Evolutionary conservation across 2,113 vertebrate genomes (phyloP), one percentile per base, ranked within the genome.

Genomic region (Eclectus roratus): DNA sequence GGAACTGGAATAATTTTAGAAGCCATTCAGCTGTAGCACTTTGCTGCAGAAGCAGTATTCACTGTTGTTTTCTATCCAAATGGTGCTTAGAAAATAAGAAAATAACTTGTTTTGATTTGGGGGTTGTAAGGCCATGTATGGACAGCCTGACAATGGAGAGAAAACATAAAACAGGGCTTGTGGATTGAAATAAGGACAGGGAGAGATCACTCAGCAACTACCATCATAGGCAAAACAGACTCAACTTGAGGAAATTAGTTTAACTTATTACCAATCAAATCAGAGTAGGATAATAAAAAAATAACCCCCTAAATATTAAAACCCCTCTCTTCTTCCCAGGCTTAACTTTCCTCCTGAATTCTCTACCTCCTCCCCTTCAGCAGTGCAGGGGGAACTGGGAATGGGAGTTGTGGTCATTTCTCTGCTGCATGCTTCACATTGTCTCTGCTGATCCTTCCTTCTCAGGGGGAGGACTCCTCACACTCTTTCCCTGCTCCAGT

Each of bases 1-100:
- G 50, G 65, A 92, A 89, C 35, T 85, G 74, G 63, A 81, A 91
- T 77, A 91, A 94, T 89, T 93, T 92, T 90, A 88, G 71, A 95
- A 93, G 25, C 10, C 88, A 81, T 93, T 93, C 71, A 74, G 11
- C 63, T 68, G 19, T 13, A 78, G 14, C 23, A 69, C 50, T 85
- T 86, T 41, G 27, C 55, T 66, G 12, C 39, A 35, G 7, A 79
- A 90, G 25, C 0, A 1, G 18, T 69, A 77, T 60, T 89, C 4
- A 1, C 16, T 80, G 39, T 47, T 81, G 31, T 92, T 93, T 95
- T 58, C 58, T n/a, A 29, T n/a, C 17, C 43, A 31, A 94, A 84
- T 10, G 7, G 78, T 33, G 5, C 21, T 78, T 71, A 43, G 35
- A 76, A 93, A 93, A 85, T 84, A 89, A 85, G 56, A 52, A 90